phyloP scores from a whole-genome alignment of 1,140 invertebrate species.

The Drosophila auraria region DNA sequence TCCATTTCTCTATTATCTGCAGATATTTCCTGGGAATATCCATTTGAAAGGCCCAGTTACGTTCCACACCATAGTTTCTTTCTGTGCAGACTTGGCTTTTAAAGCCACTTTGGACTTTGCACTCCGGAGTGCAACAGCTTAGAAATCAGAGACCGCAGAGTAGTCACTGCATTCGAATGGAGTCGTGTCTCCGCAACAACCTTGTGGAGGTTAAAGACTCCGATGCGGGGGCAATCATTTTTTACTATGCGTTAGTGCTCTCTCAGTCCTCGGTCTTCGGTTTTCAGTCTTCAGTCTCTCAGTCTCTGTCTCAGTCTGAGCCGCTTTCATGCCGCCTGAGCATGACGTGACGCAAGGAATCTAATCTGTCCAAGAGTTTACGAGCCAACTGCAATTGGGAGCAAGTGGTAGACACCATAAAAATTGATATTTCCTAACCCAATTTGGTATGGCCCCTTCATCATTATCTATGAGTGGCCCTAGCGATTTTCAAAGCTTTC shows the following conservation, averaged over 20 bases:
- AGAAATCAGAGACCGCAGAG: constrained; percentile 41
- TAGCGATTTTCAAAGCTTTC: not conserved
- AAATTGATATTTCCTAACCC: constrained; percentile 17
- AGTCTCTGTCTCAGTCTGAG: not conserved
- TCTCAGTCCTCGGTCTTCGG: not conserved
- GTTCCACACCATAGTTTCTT: not conserved
- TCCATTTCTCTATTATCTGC: not conserved
- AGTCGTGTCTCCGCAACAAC: constrained; percentile 28
- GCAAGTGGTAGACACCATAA: constrained; percentile 30
- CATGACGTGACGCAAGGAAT: constrained; percentile 41
- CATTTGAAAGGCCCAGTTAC: not conserved
- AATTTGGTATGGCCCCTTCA: constrained; percentile 26
- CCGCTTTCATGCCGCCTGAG: constrained; percentile 21
- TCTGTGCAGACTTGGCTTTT: not conserved
- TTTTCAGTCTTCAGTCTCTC: not conserved
- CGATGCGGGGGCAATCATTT: constrained; percentile 29
- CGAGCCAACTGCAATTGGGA: constrained; percentile 31
- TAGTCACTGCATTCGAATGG: constrained; percentile 26
- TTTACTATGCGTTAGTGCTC: constrained; percentile 10
- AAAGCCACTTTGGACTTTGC: constrained; percentile 39
- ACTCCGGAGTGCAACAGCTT: constrained; percentile 21
- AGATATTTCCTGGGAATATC: not conserved
- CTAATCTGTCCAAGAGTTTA: constrained; percentile 41
- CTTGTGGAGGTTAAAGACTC: constrained; percentile 55
- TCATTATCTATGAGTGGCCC: constrained; percentile 9